phyloP scores from a whole-genome alignment of 1,140 invertebrate species.

The Zelostemma sp. region DNA sequence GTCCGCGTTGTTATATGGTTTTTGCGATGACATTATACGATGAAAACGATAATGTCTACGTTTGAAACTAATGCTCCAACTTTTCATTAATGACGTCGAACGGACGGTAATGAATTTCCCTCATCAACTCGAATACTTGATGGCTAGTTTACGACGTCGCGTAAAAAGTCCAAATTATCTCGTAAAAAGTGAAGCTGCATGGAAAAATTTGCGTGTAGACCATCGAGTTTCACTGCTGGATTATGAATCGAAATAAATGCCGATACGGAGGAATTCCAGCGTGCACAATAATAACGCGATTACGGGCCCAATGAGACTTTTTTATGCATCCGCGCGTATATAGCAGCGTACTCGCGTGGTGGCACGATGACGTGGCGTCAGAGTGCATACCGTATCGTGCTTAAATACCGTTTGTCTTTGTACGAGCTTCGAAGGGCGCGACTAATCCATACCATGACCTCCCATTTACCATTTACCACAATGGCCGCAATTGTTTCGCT shows the following conservation, averaged over 20 bases:
- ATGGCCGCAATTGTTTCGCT: slow-evolving; percentile 31
- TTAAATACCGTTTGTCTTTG: slow-evolving; percentile 45
- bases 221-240: not conserved
- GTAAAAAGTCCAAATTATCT: too few species aligned
- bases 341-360: slow-evolving; percentile 16
- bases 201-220: too few species aligned
- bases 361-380: slow-evolving; percentile 34
- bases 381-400: slow-evolving; percentile 33
- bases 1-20: too few species aligned
- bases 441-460: slow-evolving; percentile 48
- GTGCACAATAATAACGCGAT: not conserved
- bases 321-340: slow-evolving; percentile 35
- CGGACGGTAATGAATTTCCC: too few species aligned
- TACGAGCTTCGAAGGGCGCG: slow-evolving; percentile 44
- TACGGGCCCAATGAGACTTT: slow-evolving; percentile 14
- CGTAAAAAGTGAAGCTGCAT: too few species aligned
- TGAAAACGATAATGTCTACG: too few species aligned
- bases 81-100: too few species aligned
- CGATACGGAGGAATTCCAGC: not conserved
- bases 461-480: slow-evolving; percentile 47
- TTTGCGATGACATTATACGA: too few species aligned
- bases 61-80: too few species aligned
- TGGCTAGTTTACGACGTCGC: too few species aligned
- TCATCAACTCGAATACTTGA: too few species aligned
- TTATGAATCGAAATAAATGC: not conserved